Evolutionary conservation across 2,797 vertebrate genomes (phyloP).

Genomic region (Todus mexicanus): DNA sequence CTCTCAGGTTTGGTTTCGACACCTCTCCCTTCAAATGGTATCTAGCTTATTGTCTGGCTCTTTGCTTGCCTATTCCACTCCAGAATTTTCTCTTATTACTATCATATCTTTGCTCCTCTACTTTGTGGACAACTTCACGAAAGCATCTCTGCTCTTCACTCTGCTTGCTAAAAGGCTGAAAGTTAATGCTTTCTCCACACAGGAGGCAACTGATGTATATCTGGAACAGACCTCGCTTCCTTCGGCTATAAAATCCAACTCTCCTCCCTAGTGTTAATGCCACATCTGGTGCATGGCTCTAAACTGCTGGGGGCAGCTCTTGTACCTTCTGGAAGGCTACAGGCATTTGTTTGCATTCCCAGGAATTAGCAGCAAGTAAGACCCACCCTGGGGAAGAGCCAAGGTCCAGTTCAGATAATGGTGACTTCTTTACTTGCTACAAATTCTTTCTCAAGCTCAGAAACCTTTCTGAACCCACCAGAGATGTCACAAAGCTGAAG

Average conservation of each 20-base stretch:
- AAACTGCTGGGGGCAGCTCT: background rate
- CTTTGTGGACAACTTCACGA: background rate
- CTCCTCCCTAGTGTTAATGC: background rate
- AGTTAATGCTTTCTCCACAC: background rate
- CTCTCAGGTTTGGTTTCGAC: background rate
- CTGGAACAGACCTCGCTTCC: background rate
- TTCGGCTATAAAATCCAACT: background rate
- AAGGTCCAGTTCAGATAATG: background rate
- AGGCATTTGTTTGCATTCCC: background rate
- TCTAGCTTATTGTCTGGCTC: background rate
- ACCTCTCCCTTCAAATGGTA: background rate
- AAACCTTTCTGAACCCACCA: background rate
- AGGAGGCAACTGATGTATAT: background rate
- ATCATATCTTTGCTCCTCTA: background rate
- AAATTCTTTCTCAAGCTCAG: background rate
- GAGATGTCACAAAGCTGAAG: background rate
- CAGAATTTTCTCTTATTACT: background rate
- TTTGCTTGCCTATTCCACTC: background rate
- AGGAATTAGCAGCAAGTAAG: background rate
- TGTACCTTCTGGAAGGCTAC: background rate
- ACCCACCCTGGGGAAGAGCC: background rate
- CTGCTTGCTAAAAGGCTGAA: background rate
- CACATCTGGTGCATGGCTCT: background rate
- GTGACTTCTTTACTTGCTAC: background rate
- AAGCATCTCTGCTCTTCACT: background rate